Conservation (phyloP, 37 sponge, comb jelly and placozoan species). For the Hexactinellida sp. region DNA sequence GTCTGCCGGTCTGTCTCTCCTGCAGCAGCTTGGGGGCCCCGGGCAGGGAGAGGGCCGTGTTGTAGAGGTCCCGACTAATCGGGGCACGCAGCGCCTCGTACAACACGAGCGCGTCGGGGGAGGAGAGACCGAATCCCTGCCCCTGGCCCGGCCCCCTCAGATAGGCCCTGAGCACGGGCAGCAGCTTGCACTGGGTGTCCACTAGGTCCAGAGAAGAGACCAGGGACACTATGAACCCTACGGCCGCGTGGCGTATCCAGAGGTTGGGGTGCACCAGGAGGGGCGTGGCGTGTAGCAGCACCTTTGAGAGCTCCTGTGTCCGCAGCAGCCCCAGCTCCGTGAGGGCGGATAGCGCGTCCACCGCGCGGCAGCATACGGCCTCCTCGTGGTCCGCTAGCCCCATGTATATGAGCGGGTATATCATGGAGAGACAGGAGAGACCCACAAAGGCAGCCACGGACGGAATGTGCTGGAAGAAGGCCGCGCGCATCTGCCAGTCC, state of each 20-base stretch:
- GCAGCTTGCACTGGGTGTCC: constrained; percentile 63
- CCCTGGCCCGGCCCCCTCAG: constrained; percentile 42
- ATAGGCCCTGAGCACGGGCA: constrained; percentile 40
- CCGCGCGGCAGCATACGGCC: constrained; percentile 59
- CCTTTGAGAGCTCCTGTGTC: constrained; percentile 29
- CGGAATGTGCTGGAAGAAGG: constrained; percentile 87
- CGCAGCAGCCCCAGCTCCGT: constrained; percentile 52
- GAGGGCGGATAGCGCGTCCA: constrained; percentile 63
- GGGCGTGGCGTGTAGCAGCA: constrained; percentile 40
- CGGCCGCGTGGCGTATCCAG: constrained; percentile 73
- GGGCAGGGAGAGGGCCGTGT: background rate
- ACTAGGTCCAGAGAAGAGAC: constrained; percentile 41
- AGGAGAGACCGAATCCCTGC: background rate
- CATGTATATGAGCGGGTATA: constrained; percentile 50
- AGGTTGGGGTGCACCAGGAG: constrained; percentile 79
- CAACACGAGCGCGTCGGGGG: background rate
- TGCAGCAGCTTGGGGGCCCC: constrained; percentile 32
- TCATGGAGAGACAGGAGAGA: constrained; percentile 58
- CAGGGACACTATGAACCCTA: constrained; percentile 52
- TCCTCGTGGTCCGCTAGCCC: constrained; percentile 87
- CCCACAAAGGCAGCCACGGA: constrained; percentile 69
- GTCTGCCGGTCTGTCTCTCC: background rate
- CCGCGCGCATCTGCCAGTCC: constrained; percentile 80
- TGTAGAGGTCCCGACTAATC: background rate
- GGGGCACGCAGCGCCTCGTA: background rate